Conservation (phyloP, 2,797 vertebrate genomes). For the Apogon hyalosoma region DNA sequence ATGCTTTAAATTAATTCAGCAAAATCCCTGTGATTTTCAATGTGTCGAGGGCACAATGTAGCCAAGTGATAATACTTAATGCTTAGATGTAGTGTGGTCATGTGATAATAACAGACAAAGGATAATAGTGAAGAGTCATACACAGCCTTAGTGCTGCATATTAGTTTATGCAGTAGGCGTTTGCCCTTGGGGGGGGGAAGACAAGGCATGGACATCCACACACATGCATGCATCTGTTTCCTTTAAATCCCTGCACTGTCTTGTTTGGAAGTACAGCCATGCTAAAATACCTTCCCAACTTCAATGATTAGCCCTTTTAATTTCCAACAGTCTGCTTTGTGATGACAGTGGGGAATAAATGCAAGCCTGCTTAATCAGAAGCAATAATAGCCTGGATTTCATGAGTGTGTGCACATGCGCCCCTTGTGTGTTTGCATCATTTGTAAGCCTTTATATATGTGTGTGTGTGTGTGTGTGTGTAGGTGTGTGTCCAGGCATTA, state of each 20-base stretch:
- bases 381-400: conserved; percentile 28
- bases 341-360: conserved; percentile 48
- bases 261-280: background rate
- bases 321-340: conserved; percentile 41
- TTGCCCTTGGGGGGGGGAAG: background rate
- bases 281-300: conserved; percentile 16
- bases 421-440: conserved; percentile 26
- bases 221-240: background rate
- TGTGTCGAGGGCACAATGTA: background rate
- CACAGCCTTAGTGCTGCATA: background rate
- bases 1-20: background rate
- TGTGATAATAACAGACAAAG: background rate
- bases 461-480: conserved; percentile 16
- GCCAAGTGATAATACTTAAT: conserved; percentile 10
- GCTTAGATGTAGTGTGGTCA: conserved; percentile 10
- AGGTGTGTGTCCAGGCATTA: conserved; percentile 39
- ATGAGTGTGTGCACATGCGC: conserved; percentile 18
- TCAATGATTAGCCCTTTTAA: conserved; percentile 41
- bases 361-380: conserved; percentile 37
- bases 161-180: conserved; percentile 3
- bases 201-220: background rate
- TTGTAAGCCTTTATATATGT: conserved; percentile 26
- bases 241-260: background rate
- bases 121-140: no score
- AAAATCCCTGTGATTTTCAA: background rate